Evolutionary conservation across 2,113 vertebrate genomes (phyloP), one percentile per base, ranked within the genome.

Genomic region (Datnioides undecimradiatus): DNA sequence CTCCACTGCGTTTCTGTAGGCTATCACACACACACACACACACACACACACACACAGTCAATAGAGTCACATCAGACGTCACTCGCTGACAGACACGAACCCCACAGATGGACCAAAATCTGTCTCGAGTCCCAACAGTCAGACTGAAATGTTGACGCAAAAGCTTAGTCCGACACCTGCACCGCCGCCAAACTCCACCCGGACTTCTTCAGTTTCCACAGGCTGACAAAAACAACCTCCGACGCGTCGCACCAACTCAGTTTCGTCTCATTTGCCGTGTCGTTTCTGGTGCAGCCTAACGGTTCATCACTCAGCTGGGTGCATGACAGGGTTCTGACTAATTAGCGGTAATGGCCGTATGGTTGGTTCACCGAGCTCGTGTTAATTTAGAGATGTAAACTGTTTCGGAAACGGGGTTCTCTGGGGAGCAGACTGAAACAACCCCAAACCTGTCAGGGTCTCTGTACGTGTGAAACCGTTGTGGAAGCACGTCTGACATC

Each of bases 1-100:
- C 93, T 99, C 98, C 84, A 94, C 96, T 19, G 98, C 96, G 0
- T 99, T 99, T 94, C 98, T 97, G 87, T 99, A 99, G 14, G 95
- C 98, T 99, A 27, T 10, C 27, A 21, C 38, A 46, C 33, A 62
- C 71, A 72, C 69, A 43, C 71, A 62, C 27, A 54, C 60, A 46
- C 34, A 72, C 36, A 76, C 57, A 76, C 62, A 74, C 41, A 69
- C 72, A 79, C 21, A 55, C 49, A 80, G 77, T 74, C 57, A 55
- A 79, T 33, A 52, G 65, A 80, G 77, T 71, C 57, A 59, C 59
- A 19, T 75, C 80, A 73, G 67, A 87, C 85, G 79, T 87, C 81
- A 91, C 31, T 78, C 8, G 72, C 64, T 82, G 91, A 85, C 83
- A 85, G 80, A 90, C 59, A 70, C 21, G 38, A 73, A 75, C 76